Evolutionary conservation across 2,797 vertebrate species (phyloP).

Genomic region (Adrianichthys oophorus): DNA sequence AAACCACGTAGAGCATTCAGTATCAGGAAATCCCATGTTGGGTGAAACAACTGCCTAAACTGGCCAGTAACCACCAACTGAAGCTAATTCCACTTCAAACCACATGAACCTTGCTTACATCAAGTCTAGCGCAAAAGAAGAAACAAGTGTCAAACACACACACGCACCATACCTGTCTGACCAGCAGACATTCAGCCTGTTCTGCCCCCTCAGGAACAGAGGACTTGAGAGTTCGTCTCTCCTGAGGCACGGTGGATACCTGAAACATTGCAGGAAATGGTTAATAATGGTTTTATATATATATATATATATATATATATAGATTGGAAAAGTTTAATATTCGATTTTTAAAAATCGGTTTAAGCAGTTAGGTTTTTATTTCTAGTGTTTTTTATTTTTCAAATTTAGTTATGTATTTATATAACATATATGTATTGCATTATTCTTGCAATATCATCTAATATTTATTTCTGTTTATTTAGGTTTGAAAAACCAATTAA

Average conservation of each 20-base stretch:
- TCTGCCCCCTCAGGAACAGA: slow-evolving; percentile 94
- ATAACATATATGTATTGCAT: no score
- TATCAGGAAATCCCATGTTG: slow-evolving; percentile 27
- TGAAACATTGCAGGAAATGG: slow-evolving; percentile 43
- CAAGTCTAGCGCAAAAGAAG: background rate
- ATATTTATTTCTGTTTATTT: no score
- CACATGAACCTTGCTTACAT: slow-evolving; percentile 10
- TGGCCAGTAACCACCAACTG: slow-evolving; percentile 25
- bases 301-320: no score
- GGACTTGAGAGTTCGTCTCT: slow-evolving; percentile 88
- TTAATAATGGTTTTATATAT: no score
- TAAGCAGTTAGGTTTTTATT: no score
- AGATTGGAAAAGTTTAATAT: no score
- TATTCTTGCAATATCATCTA: no score
- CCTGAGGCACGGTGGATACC: slow-evolving; percentile 89
- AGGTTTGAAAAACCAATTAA: no score
- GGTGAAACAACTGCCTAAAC: slow-evolving; percentile 11
- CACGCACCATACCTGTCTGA: slow-evolving; percentile 88
- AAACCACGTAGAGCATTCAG: background rate
- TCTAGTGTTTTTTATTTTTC: no score
- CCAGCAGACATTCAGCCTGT: slow-evolving; percentile 91
- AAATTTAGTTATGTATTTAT: no score
- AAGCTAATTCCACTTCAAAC: slow-evolving; percentile 16
- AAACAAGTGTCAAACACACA: background rate
- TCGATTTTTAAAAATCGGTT: no score